Percentiles rank a stretch among this genome's conserved stretches.
These are phyloP conservation scores for Phoeniculus purpureus DNA, from an alignment of 2,797 vertebrate species.

Conservation along the genomic window DNA sequence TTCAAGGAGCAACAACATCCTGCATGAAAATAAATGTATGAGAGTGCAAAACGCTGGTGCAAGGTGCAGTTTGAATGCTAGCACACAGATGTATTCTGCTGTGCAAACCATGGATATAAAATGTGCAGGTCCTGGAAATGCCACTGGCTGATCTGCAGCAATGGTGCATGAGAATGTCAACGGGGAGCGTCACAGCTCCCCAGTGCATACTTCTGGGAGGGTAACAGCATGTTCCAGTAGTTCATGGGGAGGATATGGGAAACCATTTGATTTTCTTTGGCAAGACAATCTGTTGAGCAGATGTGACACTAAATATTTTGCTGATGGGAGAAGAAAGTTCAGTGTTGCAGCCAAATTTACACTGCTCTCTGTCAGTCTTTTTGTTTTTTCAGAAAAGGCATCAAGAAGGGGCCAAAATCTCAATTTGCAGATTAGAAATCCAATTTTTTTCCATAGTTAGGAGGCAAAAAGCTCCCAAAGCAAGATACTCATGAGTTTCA, in stretches of 20 bases:
- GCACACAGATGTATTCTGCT: neutral
- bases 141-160: neutral
- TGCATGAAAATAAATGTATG: neutral
- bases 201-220: neutral
- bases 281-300: neutral
- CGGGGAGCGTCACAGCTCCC: rapidly evolving
- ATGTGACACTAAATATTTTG: neutral
- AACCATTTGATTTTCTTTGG: neutral
- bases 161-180: neutral
- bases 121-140: neutral
- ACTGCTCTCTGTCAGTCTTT: neutral
- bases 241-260: neutral
- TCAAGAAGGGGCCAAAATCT: neutral
- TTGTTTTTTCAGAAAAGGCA: neutral
- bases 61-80: neutral
- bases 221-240: neutral
- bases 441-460: neutral
- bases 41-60: neutral
- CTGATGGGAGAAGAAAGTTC: neutral
- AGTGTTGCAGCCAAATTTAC: neutral
- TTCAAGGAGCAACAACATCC: neutral
- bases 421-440: neutral
- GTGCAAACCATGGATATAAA: neutral
- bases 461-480: neutral
- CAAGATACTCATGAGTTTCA: neutral